phyloP scores from a whole-genome alignment of 2,888 invertebrate species.

The Dryomyza anilis region DNA sequence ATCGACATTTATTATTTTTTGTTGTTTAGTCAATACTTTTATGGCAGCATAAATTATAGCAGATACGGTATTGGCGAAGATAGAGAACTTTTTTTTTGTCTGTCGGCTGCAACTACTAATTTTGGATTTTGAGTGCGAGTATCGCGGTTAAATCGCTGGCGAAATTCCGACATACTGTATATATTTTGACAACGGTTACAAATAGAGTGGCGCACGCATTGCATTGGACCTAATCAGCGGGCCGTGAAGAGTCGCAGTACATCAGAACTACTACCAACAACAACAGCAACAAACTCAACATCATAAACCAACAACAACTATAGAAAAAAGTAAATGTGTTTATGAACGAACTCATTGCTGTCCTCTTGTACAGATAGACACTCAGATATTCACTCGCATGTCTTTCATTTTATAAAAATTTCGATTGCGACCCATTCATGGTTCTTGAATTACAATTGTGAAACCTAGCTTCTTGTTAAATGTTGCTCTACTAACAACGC shows the following conservation, averaged over 20 bases:
- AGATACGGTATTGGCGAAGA: no score
- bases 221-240: constrained; percentile 3
- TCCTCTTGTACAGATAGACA: background rate
- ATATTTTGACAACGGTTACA: constrained; percentile 7
- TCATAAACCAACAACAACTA: no score
- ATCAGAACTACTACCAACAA: background rate
- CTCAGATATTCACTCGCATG: no score
- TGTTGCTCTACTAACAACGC: constrained; percentile 26
- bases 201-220: constrained; percentile 14
- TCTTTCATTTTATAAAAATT: constrained; percentile 9
- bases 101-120: no score
- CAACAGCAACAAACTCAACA: background rate
- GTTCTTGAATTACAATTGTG: constrained; percentile 4
- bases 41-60: background rate
- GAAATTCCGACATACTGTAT: constrained; percentile 4
- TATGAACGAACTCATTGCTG: constrained; percentile 8
- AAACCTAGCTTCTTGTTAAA: background rate
- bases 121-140: background rate
- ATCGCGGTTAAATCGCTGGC: background rate
- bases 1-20: background rate
- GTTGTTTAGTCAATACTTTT: constrained; percentile 22
- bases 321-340: constrained; percentile 4
- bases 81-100: no score
- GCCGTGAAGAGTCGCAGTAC: constrained; percentile 2
- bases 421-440: background rate